Evolutionary conservation across 2,797 vertebrate species (phyloP), one percentile per base, ranked within the genome.

Genomic region (Cyclopterus lumpus): DNA sequence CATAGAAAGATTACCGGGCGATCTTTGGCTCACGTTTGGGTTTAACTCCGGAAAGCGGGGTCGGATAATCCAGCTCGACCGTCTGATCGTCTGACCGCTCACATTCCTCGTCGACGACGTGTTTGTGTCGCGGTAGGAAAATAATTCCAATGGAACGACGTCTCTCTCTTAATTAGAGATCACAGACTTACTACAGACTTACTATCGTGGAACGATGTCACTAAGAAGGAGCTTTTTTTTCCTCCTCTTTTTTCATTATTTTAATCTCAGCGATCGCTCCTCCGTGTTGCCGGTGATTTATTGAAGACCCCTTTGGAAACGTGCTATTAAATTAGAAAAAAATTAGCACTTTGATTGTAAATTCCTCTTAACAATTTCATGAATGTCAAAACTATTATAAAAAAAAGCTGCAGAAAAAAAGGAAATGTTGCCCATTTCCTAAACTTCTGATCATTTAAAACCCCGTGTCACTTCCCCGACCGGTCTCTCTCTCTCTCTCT

Each of bases 231-330:
- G 40, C n/a, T 57, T 66, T 70, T 67, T n/a, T n/a, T n/a, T n/a
- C n/a, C n/a, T n/a, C n/a, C 82, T 71, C 42, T 22, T 49, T n/a
- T 61, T 75, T 73, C 58, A 75, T 81, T 70, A 70, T 69, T 82
- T 65, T 68, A 59, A 8, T 69, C 79, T 82, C 49, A 1, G 53
- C 75, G 79, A 87, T 89, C 72, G 67, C 61, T 62, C 40, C 68
- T 83, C 65, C 53, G 51, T 15, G 40, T 66, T 77, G 78, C 65
- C 77, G 57, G 69, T 78, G 67, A 85, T 86, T 80, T 87, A 81
- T 80, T 63, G 66, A 76, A 69, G 68, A 76, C 66, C 53, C 61
- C 49, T 83, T 65, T 71, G 38, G 77, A 83, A 78, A 81, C 55
- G 51, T 64, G 79, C 26, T 71, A 3, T 67, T 54, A 70, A 75